These are phyloP conservation scores for Lysiphlebus fabarum DNA, from an alignment of 1,140 invertebrate species.

Conservation along the genomic window DNA sequence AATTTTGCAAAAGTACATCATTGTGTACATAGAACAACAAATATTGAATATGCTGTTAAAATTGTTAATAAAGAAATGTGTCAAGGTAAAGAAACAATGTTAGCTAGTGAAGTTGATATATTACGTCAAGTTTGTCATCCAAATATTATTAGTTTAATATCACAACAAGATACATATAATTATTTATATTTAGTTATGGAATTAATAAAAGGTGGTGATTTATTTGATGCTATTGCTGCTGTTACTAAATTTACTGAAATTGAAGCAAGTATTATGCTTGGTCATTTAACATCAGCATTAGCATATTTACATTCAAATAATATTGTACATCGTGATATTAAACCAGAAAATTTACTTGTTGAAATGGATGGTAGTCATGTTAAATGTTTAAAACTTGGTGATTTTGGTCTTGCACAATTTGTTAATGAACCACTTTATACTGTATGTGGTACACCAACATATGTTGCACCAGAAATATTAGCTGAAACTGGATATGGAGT, in stretches of 20 bases:
- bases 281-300: constrained; percentile 87
- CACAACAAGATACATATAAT: constrained; percentile 85
- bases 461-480: constrained; percentile 97
- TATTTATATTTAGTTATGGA: constrained; percentile 96
- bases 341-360: constrained; percentile 96
- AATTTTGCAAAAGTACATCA: constrained; percentile 90
- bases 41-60: constrained; percentile 87
- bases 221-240: constrained; percentile 94
- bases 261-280: constrained; percentile 87
- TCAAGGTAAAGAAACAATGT: constrained; percentile 77
- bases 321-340: constrained; percentile 96
- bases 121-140: constrained; percentile 87
- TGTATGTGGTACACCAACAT: constrained; percentile 97
- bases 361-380: constrained; percentile 73
- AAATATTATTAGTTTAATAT: constrained; percentile 90
- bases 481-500: constrained; percentile 90
- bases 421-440: constrained; percentile 84
- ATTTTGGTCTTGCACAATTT: constrained; percentile 95
- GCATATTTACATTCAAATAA: constrained; percentile 90
- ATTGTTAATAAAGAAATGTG: constrained; percentile 96
- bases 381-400: constrained; percentile 86
- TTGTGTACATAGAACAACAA: constrained; percentile 64
- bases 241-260: constrained; percentile 92
- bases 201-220: constrained; percentile 94
- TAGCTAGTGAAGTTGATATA: constrained; percentile 87